Percentiles rank a stretch among this genome's conserved stretches.
Conservation (phyloP, 2,113 vertebrate species). For the Thinocorus orbignyianus region DNA sequence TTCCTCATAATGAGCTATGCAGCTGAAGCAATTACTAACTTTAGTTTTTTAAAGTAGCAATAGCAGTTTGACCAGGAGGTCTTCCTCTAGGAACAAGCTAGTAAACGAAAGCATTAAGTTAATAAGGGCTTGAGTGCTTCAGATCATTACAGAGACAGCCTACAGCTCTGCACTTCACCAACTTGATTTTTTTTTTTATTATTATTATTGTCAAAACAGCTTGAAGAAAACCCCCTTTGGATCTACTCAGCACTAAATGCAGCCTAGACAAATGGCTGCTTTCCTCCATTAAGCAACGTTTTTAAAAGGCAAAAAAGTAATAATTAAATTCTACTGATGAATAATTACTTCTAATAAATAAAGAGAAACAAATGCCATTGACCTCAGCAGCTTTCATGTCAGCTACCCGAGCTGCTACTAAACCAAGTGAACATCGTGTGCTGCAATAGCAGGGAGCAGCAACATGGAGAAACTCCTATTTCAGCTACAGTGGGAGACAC, state of each 20-base stretch:
- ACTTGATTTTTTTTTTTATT: background rate
- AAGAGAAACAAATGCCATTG: background rate
- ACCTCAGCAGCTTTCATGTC: background rate
- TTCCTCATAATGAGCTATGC: slow-evolving; percentile 8
- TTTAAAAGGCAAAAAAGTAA: background rate
- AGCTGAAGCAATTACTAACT: slow-evolving; percentile 48
- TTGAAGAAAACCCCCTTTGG: slow-evolving; percentile 9
- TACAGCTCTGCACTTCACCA: slow-evolving; percentile 28
- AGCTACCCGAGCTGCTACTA: background rate
- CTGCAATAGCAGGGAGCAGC: background rate
- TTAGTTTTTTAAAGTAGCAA: slow-evolving; percentile 11
- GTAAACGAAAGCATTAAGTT: slow-evolving; percentile 67
- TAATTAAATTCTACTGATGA: slow-evolving; percentile 36
- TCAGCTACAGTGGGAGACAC: background rate
- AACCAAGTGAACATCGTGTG: background rate
- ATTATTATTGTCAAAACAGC: slow-evolving; percentile 17
- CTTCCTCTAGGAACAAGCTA: slow-evolving; percentile 50
- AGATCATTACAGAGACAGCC: slow-evolving; percentile 57
- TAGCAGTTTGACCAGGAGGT: slow-evolving; percentile 42
- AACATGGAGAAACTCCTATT: background rate
- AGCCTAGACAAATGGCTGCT: slow-evolving; percentile 21
- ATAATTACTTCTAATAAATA: slow-evolving; percentile 24
- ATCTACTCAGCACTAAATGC: background rate
- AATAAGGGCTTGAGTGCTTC: slow-evolving; percentile 59
- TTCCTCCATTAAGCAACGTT: background rate